Conservation (phyloP, 2,888 invertebrate species). For the Caenorhabditis auriculariae region DNA sequence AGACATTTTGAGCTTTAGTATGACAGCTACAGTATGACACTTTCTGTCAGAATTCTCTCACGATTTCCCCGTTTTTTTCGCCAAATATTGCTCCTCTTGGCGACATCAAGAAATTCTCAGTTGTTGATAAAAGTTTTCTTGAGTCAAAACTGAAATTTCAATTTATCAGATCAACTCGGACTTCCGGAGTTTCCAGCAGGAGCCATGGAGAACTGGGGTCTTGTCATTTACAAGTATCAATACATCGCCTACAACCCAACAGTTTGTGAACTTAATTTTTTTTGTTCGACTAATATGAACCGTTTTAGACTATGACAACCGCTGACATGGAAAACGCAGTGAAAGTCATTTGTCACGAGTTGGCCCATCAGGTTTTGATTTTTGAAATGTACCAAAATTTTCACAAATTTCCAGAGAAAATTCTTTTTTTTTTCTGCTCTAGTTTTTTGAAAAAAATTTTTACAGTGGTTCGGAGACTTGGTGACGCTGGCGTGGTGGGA, state of each 20-base stretch:
- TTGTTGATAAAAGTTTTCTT: no score
- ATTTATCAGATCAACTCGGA: slow-evolving; percentile 36
- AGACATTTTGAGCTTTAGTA: no score
- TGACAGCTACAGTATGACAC: no score
- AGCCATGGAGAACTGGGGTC: slow-evolving; percentile 48
- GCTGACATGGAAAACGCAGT: slow-evolving; percentile 22
- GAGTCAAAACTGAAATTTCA: no score
- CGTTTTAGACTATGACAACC: slow-evolving; percentile 26
- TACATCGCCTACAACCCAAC: slow-evolving; percentile 32
- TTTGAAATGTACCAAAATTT: no score
- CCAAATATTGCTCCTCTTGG: no score
- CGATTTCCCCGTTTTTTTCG: no score
- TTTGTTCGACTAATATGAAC: background rate
- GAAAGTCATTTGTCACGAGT: slow-evolving; percentile 40
- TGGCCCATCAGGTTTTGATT: slow-evolving; percentile 23
- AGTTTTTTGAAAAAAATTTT: background rate
- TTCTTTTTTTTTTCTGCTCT: no score
- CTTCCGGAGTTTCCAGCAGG: slow-evolving; percentile 38
- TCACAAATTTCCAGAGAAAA: no score
- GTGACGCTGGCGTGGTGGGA: slow-evolving; percentile 52
- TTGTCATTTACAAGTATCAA: slow-evolving; percentile 44
- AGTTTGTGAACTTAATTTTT: slow-evolving; percentile 1
- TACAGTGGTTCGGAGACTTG: slow-evolving; percentile 52
- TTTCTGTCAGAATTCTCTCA: no score
- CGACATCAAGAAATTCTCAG: no score